Evolutionary conservation across 2,113 vertebrate species (phyloP).

Genomic region (Otocyon megalotis): DNA sequence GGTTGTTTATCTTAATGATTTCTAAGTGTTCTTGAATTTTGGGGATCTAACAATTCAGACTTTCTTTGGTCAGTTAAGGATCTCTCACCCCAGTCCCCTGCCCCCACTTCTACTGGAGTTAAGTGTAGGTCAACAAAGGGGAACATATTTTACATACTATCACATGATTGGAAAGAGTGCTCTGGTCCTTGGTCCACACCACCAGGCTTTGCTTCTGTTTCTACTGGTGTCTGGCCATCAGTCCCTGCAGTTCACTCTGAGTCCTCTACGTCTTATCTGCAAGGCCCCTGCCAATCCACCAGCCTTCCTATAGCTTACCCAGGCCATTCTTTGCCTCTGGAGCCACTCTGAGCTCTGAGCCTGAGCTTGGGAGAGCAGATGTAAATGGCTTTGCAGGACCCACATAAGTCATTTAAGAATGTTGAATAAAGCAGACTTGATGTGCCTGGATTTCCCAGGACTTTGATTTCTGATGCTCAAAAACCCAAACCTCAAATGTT

Average conservation of each 20-base stretch:
- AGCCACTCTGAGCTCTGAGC: neutral
- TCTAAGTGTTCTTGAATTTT: neutral
- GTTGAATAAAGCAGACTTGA: neutral
- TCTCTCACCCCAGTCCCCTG: neutral
- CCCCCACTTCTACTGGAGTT: neutral
- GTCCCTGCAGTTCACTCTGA: neutral
- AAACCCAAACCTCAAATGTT: neutral
- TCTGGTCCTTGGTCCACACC: neutral
- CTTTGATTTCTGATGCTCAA: constrained; percentile 5
- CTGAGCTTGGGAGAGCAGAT: neutral
- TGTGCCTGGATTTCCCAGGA: neutral
- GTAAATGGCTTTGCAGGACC: neutral
- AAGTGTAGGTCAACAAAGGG: neutral
- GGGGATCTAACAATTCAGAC: neutral
- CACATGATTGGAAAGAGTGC: neutral
- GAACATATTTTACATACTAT: neutral
- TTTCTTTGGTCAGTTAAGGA: neutral
- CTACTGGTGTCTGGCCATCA: neutral
- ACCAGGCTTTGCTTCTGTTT: neutral
- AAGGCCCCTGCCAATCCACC: neutral
- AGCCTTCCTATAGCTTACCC: neutral
- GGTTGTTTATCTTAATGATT: neutral
- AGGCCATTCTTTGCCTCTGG: neutral
- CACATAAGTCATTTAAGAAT: neutral
- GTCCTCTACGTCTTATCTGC: neutral